Conservation (phyloP, 2,113 vertebrate genomes). For the Myiopsitta monachus region DNA sequence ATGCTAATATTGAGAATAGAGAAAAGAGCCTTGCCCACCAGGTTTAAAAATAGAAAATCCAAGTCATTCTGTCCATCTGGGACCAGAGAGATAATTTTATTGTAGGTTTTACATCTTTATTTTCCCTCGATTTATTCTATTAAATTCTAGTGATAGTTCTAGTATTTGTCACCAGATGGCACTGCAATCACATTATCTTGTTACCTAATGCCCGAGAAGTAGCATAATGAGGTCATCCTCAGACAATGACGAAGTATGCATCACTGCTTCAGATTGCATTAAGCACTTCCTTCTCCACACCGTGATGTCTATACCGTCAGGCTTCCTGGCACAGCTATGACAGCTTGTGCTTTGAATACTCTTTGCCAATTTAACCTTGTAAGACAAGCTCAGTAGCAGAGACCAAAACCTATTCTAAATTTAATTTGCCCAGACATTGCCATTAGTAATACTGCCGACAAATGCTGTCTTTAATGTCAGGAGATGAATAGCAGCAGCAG, state of each 20-base stretch:
- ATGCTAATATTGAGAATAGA: not conserved
- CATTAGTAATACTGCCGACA: not conserved
- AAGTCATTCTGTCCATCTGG: not conserved
- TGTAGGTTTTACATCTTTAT: not conserved
- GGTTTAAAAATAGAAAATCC: not conserved
- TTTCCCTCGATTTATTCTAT: not conserved
- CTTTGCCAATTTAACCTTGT: not conserved
- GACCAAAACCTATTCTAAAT: not conserved
- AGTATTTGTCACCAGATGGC: conserved; percentile 41
- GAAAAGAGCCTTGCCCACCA: not conserved
- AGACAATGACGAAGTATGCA: no score
- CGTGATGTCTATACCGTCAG: not conserved
- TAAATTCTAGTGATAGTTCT: not conserved
- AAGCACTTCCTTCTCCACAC: not conserved
- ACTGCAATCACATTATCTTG: not conserved
- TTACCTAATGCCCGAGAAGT: accelerated
- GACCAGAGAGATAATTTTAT: not conserved
- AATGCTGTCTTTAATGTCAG: not conserved
- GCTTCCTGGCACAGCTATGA: not conserved
- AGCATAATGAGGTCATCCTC: not conserved
- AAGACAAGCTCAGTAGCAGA: not conserved
- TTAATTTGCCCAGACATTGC: not conserved
- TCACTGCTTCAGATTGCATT: not conserved
- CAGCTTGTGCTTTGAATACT: not conserved
- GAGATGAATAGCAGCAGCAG: not conserved